Percentiles rank a stretch among this genome's conserved stretches.
phyloP scores from a whole-genome alignment of 2,888 invertebrate species.

The Proisotoma minuta region DNA sequence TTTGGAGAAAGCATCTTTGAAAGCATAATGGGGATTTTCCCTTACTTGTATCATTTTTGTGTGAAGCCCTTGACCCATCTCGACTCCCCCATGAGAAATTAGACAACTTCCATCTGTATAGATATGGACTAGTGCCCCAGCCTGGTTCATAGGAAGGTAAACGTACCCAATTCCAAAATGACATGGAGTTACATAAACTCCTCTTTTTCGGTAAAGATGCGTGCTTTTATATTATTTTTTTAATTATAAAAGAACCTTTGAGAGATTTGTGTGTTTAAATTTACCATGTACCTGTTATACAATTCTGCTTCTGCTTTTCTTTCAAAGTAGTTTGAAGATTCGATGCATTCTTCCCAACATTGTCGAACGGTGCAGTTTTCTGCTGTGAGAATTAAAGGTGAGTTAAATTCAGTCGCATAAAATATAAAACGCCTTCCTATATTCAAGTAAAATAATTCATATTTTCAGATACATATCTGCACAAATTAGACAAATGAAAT shows the following conservation, averaged over 20 bases:
- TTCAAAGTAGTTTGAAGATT: slow-evolving; percentile 61
- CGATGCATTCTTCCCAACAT: slow-evolving; percentile 76
- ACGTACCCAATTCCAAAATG: slow-evolving; percentile 50
- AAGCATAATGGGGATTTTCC: background rate
- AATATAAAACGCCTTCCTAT: too few relatives aligned
- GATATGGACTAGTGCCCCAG: slow-evolving; percentile 53
- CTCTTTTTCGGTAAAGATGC: slow-evolving; percentile 52
- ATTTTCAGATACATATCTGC: too few relatives aligned
- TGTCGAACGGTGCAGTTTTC: slow-evolving; percentile 65
- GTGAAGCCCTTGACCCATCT: slow-evolving; percentile 57
- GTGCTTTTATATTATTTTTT: slow-evolving; percentile 28
- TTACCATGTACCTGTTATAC: slow-evolving; percentile 59
- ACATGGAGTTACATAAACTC: slow-evolving; percentile 50
- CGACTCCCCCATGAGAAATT: slow-evolving; percentile 54
- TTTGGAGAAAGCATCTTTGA: background rate
- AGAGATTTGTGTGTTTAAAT: background rate
- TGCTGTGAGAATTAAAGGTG: too few relatives aligned
- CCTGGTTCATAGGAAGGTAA: slow-evolving; percentile 49
- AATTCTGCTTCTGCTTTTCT: slow-evolving; percentile 57
- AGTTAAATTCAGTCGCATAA: too few relatives aligned
- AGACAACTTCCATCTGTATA: slow-evolving; percentile 55
- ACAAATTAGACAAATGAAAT: too few relatives aligned
- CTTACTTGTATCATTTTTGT: slow-evolving; percentile 56
- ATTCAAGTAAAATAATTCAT: too few relatives aligned
- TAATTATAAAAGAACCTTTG: background rate